Evolutionary conservation across 1,140 invertebrate species (phyloP).

Genomic region (Luehdorfia chinensis): DNA sequence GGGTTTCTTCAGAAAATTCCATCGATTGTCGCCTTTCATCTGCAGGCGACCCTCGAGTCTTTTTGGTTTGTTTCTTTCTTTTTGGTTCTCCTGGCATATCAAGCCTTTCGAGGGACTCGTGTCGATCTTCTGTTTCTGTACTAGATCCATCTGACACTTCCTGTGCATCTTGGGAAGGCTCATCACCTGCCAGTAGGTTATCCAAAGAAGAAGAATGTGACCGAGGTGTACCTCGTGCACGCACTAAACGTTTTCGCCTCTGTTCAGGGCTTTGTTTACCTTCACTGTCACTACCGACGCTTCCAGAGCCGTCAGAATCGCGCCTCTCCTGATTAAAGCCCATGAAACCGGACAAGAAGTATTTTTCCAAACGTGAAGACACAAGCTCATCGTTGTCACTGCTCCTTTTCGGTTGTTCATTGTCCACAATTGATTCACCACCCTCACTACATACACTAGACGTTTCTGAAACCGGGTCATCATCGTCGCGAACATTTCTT

Average conservation of each 20-base stretch:
- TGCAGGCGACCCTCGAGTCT: conserved; percentile 78
- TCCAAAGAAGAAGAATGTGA: conserved; percentile 89
- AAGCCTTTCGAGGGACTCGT: conserved; percentile 83
- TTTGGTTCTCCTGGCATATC: conserved; percentile 90
- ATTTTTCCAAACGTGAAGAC: conserved; percentile 92
- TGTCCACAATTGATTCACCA: conserved; percentile 81
- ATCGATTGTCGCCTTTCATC: conserved; percentile 72
- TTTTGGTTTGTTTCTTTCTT: conserved; percentile 85
- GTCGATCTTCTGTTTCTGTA: conserved; percentile 87
- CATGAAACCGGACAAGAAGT: conserved; percentile 91
- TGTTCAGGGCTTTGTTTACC: conserved; percentile 91
- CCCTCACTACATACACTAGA: conserved; percentile 92
- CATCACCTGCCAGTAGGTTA: conserved; percentile 81
- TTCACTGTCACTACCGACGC: conserved; percentile 90
- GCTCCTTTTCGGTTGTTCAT: conserved; percentile 75
- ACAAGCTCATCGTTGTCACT: conserved; percentile 85
- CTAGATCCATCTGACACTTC: conserved; percentile 84
- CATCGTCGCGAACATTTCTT: conserved; percentile 75
- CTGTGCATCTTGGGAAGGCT: conserved; percentile 74
- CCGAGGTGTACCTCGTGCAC: conserved; percentile 87
- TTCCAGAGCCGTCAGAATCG: conserved; percentile 90
- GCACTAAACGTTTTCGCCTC: conserved; percentile 85
- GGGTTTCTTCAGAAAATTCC: conserved; percentile 70
- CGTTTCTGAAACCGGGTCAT: conserved; percentile 90
- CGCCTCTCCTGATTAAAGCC: conserved; percentile 85